Percentiles rank a stretch among this genome's conserved stretches.
phyloP scores from a whole-genome alignment of 2,113 vertebrate genomes.

The Crotalus helleri region DNA sequence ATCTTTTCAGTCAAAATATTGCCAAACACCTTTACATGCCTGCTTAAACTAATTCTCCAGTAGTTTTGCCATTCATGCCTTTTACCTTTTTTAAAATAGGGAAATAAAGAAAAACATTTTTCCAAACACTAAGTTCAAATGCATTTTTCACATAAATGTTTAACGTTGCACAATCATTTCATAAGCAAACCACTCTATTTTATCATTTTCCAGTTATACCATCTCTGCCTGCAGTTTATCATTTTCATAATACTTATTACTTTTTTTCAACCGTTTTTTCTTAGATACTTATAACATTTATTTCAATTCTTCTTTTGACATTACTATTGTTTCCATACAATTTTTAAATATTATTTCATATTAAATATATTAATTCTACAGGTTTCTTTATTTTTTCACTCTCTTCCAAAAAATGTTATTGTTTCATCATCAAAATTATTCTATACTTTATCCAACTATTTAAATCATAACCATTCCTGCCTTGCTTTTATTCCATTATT shows the following conservation, averaged over 20 bases:
- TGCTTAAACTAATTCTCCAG: neutral
- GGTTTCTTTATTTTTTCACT: neutral
- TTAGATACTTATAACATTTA: neutral
- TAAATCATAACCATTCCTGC: neutral
- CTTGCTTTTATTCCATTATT: neutral
- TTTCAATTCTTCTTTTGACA: neutral
- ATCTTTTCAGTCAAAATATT: neutral
- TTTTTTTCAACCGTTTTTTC: neutral
- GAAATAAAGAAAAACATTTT: neutral
- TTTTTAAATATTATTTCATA: neutral
- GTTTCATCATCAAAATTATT: neutral
- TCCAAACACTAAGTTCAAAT: neutral
- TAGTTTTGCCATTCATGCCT: neutral
- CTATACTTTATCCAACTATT: neutral
- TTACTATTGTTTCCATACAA: neutral
- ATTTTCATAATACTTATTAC: neutral
- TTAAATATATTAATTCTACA: neutral
- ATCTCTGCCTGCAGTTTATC: neutral
- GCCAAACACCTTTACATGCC: neutral
- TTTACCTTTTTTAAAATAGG: neutral
- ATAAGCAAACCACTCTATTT: neutral
- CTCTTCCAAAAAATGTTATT: neutral
- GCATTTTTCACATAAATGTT: neutral
- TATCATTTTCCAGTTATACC: neutral
- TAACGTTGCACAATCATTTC: neutral